Conservation (phyloP, 2,888 invertebrate genomes). For the Arge pagana region DNA sequence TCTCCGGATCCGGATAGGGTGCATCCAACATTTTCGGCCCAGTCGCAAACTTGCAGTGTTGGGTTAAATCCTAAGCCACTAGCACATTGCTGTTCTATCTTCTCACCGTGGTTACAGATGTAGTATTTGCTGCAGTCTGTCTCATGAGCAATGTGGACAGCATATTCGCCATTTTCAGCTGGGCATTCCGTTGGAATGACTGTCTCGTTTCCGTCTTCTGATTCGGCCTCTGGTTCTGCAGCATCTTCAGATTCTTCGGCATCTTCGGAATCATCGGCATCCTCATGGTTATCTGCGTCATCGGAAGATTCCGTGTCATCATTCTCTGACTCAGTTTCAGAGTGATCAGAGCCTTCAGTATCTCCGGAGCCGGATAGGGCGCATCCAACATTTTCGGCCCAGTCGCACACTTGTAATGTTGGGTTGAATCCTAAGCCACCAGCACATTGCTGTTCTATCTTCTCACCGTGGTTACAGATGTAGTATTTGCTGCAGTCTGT, state of each 20-base stretch:
- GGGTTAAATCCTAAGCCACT: too few species aligned
- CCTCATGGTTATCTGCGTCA: not conserved
- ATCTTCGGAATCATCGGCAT: too few species aligned
- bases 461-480: conserved; percentile 29
- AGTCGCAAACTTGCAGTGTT: too few species aligned
- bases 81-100: conserved; percentile 7
- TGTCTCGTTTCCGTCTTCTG: conserved; percentile 15
- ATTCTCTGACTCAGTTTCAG: not conserved
- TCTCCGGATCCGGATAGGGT: too few species aligned
- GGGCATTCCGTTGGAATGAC: conserved; percentile 23
- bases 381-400: conserved; percentile 26
- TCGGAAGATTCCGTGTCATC: not conserved
- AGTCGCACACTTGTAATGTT: conserved; percentile 31
- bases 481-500: conserved; percentile 34
- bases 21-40: too few species aligned
- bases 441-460: conserved; percentile 26
- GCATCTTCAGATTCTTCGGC: not conserved
- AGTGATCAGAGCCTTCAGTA: not conserved
- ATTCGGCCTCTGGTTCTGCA: not conserved
- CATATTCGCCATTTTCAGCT: not conserved
- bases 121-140: conserved; percentile 34
- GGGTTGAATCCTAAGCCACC: conserved; percentile 29
- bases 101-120: conserved; percentile 33
- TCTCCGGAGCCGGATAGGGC: not conserved
- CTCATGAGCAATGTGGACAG: conserved; percentile 1